Percentiles rank a stretch among this genome's conserved stretches.
Conservation (phyloP, 2,888 invertebrate species). For the Furcula furcula region DNA sequence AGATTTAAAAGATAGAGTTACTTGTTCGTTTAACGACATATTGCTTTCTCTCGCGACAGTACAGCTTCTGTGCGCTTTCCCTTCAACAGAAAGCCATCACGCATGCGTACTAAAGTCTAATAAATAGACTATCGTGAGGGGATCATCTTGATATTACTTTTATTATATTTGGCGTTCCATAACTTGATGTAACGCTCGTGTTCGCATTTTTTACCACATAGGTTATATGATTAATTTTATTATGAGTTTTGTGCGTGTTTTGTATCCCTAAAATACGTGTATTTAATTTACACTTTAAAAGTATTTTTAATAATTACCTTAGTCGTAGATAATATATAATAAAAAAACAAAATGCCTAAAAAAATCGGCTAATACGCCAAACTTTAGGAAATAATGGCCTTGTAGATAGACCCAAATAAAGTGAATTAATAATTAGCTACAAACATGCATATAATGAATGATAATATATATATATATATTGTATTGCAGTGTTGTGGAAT, state of each 20-base stretch:
- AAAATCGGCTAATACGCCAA: constrained; percentile 27
- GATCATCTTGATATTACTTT: constrained; percentile 1
- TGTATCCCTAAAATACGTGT: too few relatives aligned
- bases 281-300: not conserved
- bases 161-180: too few relatives aligned
- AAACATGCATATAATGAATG: not conserved
- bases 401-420: constrained; percentile 49
- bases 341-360: constrained; percentile 9
- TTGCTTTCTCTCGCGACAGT: constrained; percentile 45
- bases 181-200: too few relatives aligned
- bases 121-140: constrained; percentile 38
- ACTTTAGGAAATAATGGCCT: constrained; percentile 48
- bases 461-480: not conserved
- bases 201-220: too few relatives aligned
- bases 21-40: too few relatives aligned
- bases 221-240: too few relatives aligned
- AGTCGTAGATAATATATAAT: constrained; percentile 4
- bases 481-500: constrained; percentile 4
- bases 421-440: too few relatives aligned
- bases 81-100: constrained; percentile 47
- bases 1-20: too few relatives aligned
- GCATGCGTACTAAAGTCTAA: constrained; percentile 64
- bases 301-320: constrained; percentile 2
- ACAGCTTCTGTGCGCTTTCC: constrained; percentile 64
- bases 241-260: too few relatives aligned